A percentile compares a stretch with the other conserved stretches of the same genome.
phyloP scores from a whole-genome alignment of 2,113 vertebrate species.

The Camelus dromedarius region DNA sequence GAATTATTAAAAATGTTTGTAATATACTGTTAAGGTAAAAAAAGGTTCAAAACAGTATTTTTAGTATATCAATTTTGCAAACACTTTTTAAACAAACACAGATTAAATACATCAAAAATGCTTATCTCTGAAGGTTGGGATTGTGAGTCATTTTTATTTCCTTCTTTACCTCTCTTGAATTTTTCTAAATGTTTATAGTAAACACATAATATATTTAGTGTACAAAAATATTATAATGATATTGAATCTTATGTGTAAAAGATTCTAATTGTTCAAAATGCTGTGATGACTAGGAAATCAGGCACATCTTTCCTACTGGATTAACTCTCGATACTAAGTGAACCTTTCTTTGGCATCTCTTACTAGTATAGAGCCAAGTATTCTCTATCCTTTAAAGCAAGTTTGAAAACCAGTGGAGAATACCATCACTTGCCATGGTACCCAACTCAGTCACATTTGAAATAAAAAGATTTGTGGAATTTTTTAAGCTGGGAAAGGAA shows the following conservation, averaged over 20 bases:
- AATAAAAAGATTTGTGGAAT: slow-evolving; percentile 18
- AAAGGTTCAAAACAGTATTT: slow-evolving; percentile 1
- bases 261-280: slow-evolving; percentile 15
- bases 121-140: neutral
- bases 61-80: slow-evolving; percentile 6
- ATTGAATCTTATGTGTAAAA: slow-evolving; percentile 23
- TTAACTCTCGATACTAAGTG: neutral
- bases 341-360: neutral
- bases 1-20: slow-evolving; percentile 32
- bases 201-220: neutral
- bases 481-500: neutral
- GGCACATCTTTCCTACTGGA: neutral
- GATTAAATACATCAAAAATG: neutral
- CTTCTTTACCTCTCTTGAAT: neutral
- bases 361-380: neutral
- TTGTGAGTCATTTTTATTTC: neutral
- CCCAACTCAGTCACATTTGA: neutral
- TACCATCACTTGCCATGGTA: neutral
- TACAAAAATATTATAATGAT: neutral
- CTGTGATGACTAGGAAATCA: slow-evolving; percentile 18
- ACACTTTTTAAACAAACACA: neutral
- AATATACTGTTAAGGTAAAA: neutral
- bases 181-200: slow-evolving; percentile 20
- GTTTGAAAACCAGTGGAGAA: neutral
- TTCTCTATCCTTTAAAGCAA: neutral